A percentile compares a stretch with the other conserved stretches of the same genome.
Conservation (phyloP, 2,113 vertebrate species). For the Otis tarda region DNA sequence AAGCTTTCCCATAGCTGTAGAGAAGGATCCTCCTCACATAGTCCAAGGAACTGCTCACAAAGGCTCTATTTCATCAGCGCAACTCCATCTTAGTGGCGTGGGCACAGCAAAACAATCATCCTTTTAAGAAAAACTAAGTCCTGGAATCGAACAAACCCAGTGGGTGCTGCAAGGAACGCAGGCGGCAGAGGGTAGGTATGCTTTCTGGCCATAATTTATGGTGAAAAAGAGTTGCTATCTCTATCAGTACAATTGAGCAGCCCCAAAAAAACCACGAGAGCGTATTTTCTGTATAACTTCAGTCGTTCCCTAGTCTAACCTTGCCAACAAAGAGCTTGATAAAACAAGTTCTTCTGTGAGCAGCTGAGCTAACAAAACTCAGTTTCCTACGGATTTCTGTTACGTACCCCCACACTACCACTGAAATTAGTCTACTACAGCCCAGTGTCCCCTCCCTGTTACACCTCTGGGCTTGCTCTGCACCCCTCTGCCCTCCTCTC, state of each 20-base stretch:
- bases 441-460: background rate
- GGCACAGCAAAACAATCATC: background rate
- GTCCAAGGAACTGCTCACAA: slow-evolving; percentile 10
- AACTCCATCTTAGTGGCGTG: background rate
- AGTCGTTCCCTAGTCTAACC: background rate
- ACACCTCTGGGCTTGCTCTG: background rate
- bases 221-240: background rate
- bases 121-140: background rate
- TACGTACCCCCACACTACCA: accelerated
- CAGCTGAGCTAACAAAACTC: background rate
- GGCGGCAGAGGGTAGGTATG: background rate
- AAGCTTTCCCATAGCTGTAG: background rate
- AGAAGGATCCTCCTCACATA: background rate
- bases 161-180: background rate
- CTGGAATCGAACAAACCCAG: background rate
- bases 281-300: background rate
- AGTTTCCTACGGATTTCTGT: background rate
- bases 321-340: background rate
- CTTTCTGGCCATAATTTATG: background rate
- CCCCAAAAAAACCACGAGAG: background rate
- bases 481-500: background rate
- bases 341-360: background rate
- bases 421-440: background rate
- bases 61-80: background rate
- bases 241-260: background rate